phyloP scores from a whole-genome alignment of 2,797 vertebrate genomes.

The Columba guinea region DNA sequence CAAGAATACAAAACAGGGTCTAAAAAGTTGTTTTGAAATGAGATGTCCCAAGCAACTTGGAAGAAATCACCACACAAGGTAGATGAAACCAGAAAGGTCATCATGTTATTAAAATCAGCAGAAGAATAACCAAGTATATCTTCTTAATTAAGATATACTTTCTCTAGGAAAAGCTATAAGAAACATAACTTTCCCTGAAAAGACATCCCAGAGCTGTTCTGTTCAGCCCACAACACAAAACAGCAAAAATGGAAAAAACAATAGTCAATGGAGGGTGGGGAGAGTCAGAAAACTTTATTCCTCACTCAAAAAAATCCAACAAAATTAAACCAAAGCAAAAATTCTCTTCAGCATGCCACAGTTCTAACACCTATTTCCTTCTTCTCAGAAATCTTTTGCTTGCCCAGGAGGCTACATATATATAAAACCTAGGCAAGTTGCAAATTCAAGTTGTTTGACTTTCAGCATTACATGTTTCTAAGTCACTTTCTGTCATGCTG shows the following conservation, averaged over 20 bases:
- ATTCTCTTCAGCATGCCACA: not conserved
- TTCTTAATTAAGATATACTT: not conserved
- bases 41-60: not conserved
- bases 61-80: not conserved
- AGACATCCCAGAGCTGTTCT: not conserved
- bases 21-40: not conserved
- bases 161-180: not conserved
- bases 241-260: not conserved
- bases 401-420: not conserved
- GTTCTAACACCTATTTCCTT: not conserved
- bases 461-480: not conserved
- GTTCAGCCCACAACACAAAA: not conserved
- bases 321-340: not conserved
- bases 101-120: not conserved
- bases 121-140: not conserved
- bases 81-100: not conserved
- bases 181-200: not conserved
- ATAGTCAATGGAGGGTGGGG: fast-evolving
- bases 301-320: not conserved
- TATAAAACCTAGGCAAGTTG: not conserved
- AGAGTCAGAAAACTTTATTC: not conserved
- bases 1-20: not conserved
- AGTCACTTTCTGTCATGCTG: not conserved
- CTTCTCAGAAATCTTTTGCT: not conserved
- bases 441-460: not conserved